Conservation (phyloP, 1,140 invertebrate genomes). For the Lordiphosa collinella region DNA sequence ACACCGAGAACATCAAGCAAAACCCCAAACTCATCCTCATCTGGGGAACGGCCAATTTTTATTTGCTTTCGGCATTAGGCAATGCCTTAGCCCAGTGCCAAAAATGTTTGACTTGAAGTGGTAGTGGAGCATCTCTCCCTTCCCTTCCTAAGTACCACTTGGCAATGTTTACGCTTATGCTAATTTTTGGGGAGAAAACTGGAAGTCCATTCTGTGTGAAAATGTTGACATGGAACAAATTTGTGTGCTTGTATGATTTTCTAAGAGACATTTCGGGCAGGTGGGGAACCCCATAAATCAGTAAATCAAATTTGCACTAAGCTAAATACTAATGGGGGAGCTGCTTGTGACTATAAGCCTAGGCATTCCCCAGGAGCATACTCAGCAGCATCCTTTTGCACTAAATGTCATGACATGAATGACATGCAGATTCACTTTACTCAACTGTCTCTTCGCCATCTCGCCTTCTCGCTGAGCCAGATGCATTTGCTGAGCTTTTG, state of each 20-base stretch:
- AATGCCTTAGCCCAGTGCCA: conserved; percentile 50
- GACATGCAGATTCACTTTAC: conserved; percentile 72
- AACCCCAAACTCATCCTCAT: conserved; percentile 18
- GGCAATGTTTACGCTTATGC: conserved; percentile 72
- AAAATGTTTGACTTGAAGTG: conserved; percentile 32
- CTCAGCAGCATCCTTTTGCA: conserved; percentile 25
- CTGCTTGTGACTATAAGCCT: no score
- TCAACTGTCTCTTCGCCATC: conserved; percentile 40
- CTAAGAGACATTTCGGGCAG: conserved; percentile 8
- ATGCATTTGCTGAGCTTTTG: conserved; percentile 50
- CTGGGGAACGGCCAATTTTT: conserved; percentile 44
- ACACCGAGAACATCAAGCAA: conserved; percentile 4
- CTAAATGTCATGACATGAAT: conserved; percentile 71
- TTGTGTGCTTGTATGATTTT: conserved; percentile 8
- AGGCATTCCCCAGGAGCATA: conserved; percentile 4
- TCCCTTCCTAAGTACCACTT: conserved; percentile 19
- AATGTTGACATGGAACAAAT: conserved; percentile 32
- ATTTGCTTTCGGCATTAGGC: conserved; percentile 64
- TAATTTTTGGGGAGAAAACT: conserved; percentile 52
- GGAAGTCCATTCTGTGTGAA: conserved; percentile 18
- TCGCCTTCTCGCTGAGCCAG: conserved; percentile 1
- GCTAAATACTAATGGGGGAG: conserved; percentile 7
- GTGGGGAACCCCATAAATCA: conserved; percentile 18
- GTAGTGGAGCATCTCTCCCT: neutral
- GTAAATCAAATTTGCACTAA: conserved; percentile 39